A percentile compares a stretch with the other conserved stretches of the same genome.
Conservation (phyloP, 1,140 invertebrate genomes). For the Procambarus clarkii region DNA sequence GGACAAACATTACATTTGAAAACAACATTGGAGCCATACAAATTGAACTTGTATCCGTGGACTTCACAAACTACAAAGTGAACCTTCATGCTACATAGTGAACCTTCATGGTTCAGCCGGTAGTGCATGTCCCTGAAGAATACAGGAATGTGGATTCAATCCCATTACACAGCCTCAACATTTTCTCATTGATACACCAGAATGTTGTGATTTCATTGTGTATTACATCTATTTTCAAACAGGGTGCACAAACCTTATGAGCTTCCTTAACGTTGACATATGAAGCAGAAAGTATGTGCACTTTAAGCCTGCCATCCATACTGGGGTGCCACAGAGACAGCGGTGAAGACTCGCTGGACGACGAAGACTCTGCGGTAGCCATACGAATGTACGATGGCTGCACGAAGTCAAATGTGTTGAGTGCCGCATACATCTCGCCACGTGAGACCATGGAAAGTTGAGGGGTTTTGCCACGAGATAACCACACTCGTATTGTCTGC, state of each 20-base stretch:
- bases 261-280: slow-evolving; percentile 80
- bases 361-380: neutral
- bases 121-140: no score
- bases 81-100: no score
- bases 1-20: no score
- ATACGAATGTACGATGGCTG: neutral
- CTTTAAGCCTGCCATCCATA: slow-evolving; percentile 75
- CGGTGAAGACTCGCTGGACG: neutral
- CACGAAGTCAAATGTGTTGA: slow-evolving; percentile 13
- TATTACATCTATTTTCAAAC: neutral
- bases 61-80: no score
- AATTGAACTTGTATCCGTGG: no score
- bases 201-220: no score
- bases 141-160: no score
- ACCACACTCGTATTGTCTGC: slow-evolving; percentile 75
- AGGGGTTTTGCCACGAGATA: slow-evolving; percentile 77
- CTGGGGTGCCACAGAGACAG: slow-evolving; percentile 61
- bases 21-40: no score
- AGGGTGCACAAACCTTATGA: slow-evolving; percentile 75
- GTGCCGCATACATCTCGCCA: slow-evolving; percentile 75
- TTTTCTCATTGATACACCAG: no score
- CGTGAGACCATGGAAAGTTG: slow-evolving; percentile 78
- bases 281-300: slow-evolving; percentile 78
- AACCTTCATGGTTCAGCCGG: no score
- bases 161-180: no score